Base-by-base conservation (phyloP, 1,140 invertebrate species). In the Cryptotermes secundus region DNA sequence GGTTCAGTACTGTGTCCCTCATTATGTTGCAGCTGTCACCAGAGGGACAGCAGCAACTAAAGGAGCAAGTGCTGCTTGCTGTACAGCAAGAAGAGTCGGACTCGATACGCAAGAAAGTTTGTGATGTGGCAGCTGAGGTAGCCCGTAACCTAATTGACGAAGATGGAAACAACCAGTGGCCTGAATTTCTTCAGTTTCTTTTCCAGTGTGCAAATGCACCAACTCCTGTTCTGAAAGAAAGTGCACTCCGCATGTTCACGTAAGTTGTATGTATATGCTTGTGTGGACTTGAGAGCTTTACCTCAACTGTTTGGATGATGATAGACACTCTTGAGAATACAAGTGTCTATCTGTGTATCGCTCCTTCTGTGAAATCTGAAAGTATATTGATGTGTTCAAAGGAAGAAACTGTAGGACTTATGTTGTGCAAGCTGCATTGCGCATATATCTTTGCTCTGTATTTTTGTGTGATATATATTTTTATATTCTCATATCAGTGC, bases 101-200 rank as follows among this genome's bases (percentile, higher is more conserved):
- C 81, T 90, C 92, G 85, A 91, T 99, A 80, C 91, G 97, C 86
- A 95, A 96, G 85, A 99, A 99, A 92, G 92, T 98, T 35, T 99
- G 97, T 89, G 99, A 99, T 90, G 94, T 98, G 83, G 94, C 96
- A 79, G 96, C 98, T 45, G 99, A 99, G 92, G 92, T 99, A 42
- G 97, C 97, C 1, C 92, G 98, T 88, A 99, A 98, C 91, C 92
- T 99, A 84, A 96, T 99, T 86, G 98, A 99, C 89, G 98, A 99
- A 87, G 96, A 98, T 89, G 97, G 97, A 38, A 97, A 97, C 88
- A 99, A 99, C 90, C 94, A 95, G 85, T 99, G 99, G 99, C 97
- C 97, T 36, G 98, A 99, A 89, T 97, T 99, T 88, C 92, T 99
- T 38, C 95, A 98, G 88, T 99, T 99, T 90, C 92, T 99, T 87